Conservation (phyloP, 2,888 invertebrate genomes). For the Anorthoa munda region DNA sequence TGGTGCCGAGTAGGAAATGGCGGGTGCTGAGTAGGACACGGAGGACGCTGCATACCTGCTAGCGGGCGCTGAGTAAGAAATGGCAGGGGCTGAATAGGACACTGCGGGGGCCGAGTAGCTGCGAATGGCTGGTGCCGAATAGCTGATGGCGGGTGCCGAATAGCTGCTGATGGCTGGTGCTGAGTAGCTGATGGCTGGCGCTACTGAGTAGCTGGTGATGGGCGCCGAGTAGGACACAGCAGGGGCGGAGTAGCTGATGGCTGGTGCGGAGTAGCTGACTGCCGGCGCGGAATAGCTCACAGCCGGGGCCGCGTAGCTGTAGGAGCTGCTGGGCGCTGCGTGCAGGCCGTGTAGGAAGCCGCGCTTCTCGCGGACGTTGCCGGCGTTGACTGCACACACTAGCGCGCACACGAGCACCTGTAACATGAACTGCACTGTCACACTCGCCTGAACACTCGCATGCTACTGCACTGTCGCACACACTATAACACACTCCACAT, state of each 20-base stretch:
- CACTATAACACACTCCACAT: not conserved
- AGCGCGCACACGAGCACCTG: slow-evolving; percentile 42
- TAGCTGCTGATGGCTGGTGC: not conserved
- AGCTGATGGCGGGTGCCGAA: not conserved
- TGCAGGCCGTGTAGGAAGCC: slow-evolving; percentile 43
- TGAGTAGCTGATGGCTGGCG: slow-evolving; percentile 8
- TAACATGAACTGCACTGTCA: slow-evolving; percentile 14
- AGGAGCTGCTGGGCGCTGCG: slow-evolving; percentile 6
- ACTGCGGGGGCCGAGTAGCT: slow-evolving; percentile 22
- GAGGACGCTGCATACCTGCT: not conserved
- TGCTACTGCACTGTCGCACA: not conserved
- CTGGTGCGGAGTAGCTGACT: slow-evolving; percentile 17
- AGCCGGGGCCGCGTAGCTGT: not conserved
- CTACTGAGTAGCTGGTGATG: slow-evolving; percentile 3
- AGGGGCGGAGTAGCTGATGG: slow-evolving; percentile 27
- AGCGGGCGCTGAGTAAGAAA: not conserved
- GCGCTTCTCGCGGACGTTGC: slow-evolving; percentile 65
- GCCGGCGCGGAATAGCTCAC: slow-evolving; percentile 11
- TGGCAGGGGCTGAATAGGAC: slow-evolving; percentile 4
- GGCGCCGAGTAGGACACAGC: slow-evolving; percentile 35
- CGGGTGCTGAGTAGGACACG: slow-evolving; percentile 17
- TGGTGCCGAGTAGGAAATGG: slow-evolving; percentile 37
- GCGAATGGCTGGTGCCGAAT: slow-evolving; percentile 4
- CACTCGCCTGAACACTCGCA: not conserved
- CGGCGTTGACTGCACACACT: slow-evolving; percentile 45